These are phyloP conservation scores for Lagria hirta DNA, from an alignment of 2,888 invertebrate species.

Conservation along the genomic window DNA sequence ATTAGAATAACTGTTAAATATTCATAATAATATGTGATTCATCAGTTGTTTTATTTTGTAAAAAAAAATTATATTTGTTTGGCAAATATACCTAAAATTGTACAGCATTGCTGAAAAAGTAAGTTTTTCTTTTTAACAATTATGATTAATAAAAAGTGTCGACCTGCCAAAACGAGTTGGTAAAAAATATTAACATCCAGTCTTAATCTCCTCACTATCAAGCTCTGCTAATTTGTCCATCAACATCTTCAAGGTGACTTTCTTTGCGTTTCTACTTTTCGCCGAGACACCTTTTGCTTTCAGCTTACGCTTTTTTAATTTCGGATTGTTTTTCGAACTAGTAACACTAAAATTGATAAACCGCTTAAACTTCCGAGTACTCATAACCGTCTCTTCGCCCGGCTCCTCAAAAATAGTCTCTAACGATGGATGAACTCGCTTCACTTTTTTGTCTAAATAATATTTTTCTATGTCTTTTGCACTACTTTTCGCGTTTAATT, in stretches of 20 bases:
- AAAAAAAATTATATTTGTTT: no score
- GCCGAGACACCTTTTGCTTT: conserved; percentile 4
- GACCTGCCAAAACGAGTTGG: no score
- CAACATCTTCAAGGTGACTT: conserved; percentile 7
- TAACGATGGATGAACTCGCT: conserved; percentile 10
- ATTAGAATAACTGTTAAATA: no score
- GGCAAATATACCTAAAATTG: no score
- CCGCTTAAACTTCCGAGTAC: conserved; percentile 8
- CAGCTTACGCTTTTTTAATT: conserved; percentile 16
- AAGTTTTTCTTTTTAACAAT: no score
- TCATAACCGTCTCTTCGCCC: conserved; percentile 12
- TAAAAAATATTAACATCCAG: no score
- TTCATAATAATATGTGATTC: no score
- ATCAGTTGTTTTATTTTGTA: no score
- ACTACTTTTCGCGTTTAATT: conserved; percentile 12
- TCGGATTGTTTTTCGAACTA: conserved; percentile 8
- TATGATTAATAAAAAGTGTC: no score
- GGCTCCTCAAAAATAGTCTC: conserved; percentile 26
- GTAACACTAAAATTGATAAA: conserved; percentile 7
- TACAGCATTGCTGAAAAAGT: no score
- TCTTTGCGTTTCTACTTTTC: conserved; percentile 1
- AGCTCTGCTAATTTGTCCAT: conserved; percentile 13
- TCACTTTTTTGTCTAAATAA: conserved; percentile 23
- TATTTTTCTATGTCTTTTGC: conserved; percentile 16
- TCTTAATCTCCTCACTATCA: no score